phyloP scores from a whole-genome alignment of 2,113 vertebrate genomes.

The Sturnus vulgaris region DNA sequence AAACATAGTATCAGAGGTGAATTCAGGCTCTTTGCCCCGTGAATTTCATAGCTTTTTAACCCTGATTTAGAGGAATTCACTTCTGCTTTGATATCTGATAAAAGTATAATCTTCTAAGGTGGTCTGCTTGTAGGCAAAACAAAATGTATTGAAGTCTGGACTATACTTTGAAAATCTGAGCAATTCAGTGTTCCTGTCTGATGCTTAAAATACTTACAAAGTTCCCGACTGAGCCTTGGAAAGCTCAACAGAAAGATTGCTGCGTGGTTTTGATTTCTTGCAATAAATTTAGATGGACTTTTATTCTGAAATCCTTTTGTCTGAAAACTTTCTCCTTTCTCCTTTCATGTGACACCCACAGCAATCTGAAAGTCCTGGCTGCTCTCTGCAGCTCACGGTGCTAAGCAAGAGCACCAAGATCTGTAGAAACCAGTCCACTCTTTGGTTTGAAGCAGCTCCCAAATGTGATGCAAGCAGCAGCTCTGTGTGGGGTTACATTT shows the following conservation, averaged over 20 bases:
- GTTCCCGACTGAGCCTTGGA: neutral
- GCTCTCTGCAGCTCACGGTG: neutral
- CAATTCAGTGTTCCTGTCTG: neutral
- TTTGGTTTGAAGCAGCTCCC: neutral
- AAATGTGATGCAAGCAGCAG: neutral
- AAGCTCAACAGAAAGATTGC: neutral
- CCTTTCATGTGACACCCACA: neutral
- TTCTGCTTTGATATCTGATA: neutral
- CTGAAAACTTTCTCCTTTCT: neutral
- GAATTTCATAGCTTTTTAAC: neutral
- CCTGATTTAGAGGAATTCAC: neutral
- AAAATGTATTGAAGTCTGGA: neutral
- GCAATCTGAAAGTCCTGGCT: neutral
- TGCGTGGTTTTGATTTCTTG: neutral
- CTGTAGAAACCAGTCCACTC: neutral
- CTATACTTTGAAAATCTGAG: neutral
- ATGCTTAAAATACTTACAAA: neutral
- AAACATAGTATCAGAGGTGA: neutral
- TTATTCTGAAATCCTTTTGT: slow-evolving; percentile 2
- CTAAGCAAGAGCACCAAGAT: neutral
- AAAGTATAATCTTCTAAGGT: neutral
- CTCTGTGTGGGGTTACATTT: neutral
- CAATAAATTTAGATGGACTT: neutral
- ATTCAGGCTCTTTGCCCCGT: neutral
- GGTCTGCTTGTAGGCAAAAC: neutral